A percentile compares a stretch with the other conserved stretches of the same genome.
Conservation (phyloP, 2,888 invertebrate genomes). For the Scaptomyza parva region DNA sequence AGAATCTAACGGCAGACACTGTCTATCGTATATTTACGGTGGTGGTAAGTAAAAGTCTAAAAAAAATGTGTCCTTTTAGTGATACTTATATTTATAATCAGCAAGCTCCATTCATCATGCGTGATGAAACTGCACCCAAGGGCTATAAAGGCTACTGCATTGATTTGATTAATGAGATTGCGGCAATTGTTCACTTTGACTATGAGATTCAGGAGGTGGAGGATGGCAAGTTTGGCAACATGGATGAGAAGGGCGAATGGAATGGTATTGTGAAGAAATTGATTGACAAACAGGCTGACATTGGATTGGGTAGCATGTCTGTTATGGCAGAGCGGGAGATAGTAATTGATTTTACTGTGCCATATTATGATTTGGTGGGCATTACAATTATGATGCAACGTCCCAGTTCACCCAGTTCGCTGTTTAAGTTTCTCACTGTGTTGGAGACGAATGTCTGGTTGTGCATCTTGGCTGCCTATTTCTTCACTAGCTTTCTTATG, state of each 20-base stretch:
- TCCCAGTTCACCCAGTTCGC: slow-evolving; percentile 94
- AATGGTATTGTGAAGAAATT: slow-evolving; percentile 93
- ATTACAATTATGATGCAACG: slow-evolving; percentile 98
- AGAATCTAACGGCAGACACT: slow-evolving; percentile 91
- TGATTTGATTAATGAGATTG: slow-evolving; percentile 95
- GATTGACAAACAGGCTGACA: slow-evolving; percentile 95
- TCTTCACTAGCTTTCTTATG: slow-evolving; percentile 97
- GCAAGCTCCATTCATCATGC: slow-evolving; percentile 94
- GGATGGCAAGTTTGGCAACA: slow-evolving; percentile 94
- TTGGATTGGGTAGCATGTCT: slow-evolving; percentile 96
- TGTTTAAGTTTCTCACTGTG: slow-evolving; percentile 98
- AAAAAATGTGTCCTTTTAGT: background rate
- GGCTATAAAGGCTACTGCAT: slow-evolving; percentile 96
- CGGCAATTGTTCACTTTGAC: slow-evolving; percentile 93
- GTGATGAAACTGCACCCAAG: slow-evolving; percentile 88
- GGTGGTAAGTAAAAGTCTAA: slow-evolving; percentile 87
- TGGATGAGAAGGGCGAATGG: slow-evolving; percentile 95
- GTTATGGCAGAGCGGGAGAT: slow-evolving; percentile 99
- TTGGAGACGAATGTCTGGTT: slow-evolving; percentile 98
- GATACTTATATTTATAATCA: slow-evolving; percentile 72
- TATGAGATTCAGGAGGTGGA: slow-evolving; percentile 93
- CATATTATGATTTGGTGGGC: slow-evolving; percentile 98
- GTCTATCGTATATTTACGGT: slow-evolving; percentile 95
- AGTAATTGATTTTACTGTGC: slow-evolving; percentile 98
- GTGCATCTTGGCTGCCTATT: slow-evolving; percentile 97